Evolutionary conservation across 2,888 invertebrate genomes (phyloP).

Genomic region (Polietes domitor): DNA sequence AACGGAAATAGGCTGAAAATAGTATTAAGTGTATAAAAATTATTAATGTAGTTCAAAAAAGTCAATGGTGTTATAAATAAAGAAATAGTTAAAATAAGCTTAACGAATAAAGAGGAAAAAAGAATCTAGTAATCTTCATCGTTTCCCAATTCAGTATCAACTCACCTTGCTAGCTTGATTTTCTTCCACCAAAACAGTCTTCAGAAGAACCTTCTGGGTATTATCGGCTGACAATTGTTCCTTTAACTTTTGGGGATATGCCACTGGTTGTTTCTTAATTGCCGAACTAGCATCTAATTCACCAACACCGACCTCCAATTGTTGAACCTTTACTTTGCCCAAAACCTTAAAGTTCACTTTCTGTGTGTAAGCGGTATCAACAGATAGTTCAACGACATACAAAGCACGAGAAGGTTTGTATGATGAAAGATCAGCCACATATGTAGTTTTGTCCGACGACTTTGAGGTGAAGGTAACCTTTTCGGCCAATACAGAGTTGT

Average conservation of each 20-base stretch:
- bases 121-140: no score
- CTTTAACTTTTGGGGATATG: constrained; percentile 87
- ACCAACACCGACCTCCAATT: constrained; percentile 92
- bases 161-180: constrained; percentile 81
- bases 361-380: constrained; percentile 84
- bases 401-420: constrained; percentile 91
- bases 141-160: neutral
- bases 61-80: no score
- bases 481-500: constrained; percentile 84
- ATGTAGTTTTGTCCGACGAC: constrained; percentile 87
- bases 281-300: constrained; percentile 95
- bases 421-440: constrained; percentile 88
- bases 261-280: constrained; percentile 88
- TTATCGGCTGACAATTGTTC: constrained; percentile 91
- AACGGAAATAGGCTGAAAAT: constrained; percentile 83
- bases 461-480: constrained; percentile 84
- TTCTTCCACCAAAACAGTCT: constrained; percentile 90
- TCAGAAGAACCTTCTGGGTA: constrained; percentile 92
- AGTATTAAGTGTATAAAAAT: no score
- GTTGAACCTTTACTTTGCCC: constrained; percentile 88
- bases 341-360: constrained; percentile 87
- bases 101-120: no score
- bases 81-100: no score
- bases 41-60: no score
- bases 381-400: constrained; percentile 90